A percentile compares a stretch with the other conserved stretches of the same genome.
phyloP scores from a whole-genome alignment of 1,140 invertebrate genomes.

The Musca domestica region DNA sequence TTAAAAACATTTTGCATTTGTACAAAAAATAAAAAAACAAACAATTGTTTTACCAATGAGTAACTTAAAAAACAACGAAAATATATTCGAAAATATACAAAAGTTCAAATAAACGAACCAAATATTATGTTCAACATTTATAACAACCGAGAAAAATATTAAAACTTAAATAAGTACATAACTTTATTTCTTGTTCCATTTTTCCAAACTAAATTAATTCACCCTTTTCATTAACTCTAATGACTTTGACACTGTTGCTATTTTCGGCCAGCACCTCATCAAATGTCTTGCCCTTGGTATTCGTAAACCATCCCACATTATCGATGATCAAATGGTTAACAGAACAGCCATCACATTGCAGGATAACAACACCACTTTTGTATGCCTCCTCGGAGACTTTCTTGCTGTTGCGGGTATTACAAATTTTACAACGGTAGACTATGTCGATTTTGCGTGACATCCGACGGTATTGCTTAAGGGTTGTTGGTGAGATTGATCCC shows the following conservation, averaged over 20 bases:
- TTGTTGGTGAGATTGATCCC: constrained; percentile 43
- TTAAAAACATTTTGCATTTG: too few species aligned
- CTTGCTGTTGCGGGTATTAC: constrained; percentile 70
- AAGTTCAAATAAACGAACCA: too few species aligned
- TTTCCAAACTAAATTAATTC: constrained; percentile 42
- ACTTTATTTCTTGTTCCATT: too few species aligned
- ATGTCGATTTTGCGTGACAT: constrained; percentile 68
- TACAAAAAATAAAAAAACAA: too few species aligned
- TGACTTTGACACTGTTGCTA: constrained; percentile 61
- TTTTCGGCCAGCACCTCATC: constrained; percentile 78
- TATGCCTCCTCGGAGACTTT: constrained; percentile 83
- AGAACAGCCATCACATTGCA: constrained; percentile 78
- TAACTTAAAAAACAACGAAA: too few species aligned
- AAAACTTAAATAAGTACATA: too few species aligned
- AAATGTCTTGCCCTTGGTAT: constrained; percentile 69
- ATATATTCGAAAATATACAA: too few species aligned
- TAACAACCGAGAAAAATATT: too few species aligned
- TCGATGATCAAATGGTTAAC: constrained; percentile 91
- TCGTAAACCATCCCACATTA: constrained; percentile 84
- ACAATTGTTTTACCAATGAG: too few species aligned
- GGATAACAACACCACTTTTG: constrained; percentile 82
- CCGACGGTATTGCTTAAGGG: constrained; percentile 41
- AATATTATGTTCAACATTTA: too few species aligned
- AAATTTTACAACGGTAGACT: constrained; percentile 83
- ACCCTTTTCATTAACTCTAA: constrained; percentile 50